A percentile compares a stretch with the other conserved stretches of the same genome.
phyloP scores from a whole-genome alignment of 2,113 vertebrate species.

The Alethe castanea region DNA sequence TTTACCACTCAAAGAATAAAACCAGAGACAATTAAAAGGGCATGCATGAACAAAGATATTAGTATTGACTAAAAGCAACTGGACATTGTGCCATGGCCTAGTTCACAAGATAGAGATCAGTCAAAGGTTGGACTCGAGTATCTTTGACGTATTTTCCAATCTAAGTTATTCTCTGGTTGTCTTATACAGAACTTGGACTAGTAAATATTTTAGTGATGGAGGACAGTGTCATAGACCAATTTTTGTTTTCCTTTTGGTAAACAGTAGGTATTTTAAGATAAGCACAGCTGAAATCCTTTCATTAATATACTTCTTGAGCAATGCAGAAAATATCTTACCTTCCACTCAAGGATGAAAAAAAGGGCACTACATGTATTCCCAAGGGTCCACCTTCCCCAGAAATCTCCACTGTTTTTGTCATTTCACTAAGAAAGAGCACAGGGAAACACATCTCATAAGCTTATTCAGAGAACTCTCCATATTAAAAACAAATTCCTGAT shows the following conservation, averaged over 20 bases:
- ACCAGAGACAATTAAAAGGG: neutral
- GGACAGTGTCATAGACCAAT: neutral
- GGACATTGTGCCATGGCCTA: neutral
- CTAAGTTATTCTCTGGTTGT: neutral
- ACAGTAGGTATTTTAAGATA: neutral
- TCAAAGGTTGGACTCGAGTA: neutral
- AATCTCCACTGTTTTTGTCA: slow-evolving; percentile 91
- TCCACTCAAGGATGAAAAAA: slow-evolving; percentile 94
- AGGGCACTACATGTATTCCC: slow-evolving; percentile 95
- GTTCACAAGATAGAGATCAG: neutral
- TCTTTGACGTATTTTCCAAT: neutral
- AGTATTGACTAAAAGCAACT: neutral
- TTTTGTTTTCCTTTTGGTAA: neutral
- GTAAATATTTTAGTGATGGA: neutral
- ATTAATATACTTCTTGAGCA: neutral
- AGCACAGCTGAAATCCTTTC: neutral
- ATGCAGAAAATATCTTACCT: slow-evolving; percentile 78
- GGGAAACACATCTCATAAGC: neutral
- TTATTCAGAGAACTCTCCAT: neutral
- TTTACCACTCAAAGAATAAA: neutral
- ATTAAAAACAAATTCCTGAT: neutral
- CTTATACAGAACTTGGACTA: neutral
- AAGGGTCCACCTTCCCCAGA: slow-evolving; percentile 89
- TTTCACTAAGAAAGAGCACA: slow-evolving; percentile 73
- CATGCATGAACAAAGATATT: neutral